Evolutionary conservation across 2,797 vertebrate genomes (phyloP), one percentile per base, ranked within the genome.

Genomic region (Spatula versicolor): DNA sequence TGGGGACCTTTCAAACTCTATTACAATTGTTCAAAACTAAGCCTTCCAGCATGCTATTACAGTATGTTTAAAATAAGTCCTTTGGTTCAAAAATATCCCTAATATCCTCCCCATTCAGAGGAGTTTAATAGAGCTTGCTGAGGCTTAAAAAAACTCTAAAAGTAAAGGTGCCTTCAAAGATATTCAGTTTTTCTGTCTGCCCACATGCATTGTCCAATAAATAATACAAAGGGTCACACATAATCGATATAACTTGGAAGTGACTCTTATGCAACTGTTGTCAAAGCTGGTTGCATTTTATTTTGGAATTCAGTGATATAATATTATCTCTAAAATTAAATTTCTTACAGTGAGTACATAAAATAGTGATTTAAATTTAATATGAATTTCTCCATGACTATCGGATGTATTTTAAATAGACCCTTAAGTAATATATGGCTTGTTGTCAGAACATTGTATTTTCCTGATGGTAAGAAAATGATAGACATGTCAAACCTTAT

Each of bases 391-490:
- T 78, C 12, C 48, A 15, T 45, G 25, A 43, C 17, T 54, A 17
- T 17, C 11, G 37, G 14, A 6, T 7, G 3, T 54, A 28, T 73
- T 86, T 60, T 74, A 81, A 58, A 48, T 55, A 60, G 46, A 6
- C 0, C 1, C 5, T 60, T 58, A 75, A 81, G 45, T 86, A 83
- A 72, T 45, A 54, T 6, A 18, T 2, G 3, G 1, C 3, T 13
- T 39, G 6, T 45, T 37, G 6, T 16, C 73, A n/a, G 11, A 90
- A 67, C 7, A 11, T 2, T 43, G 74, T 52, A 8, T 43, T 68
- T 58, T 81, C 26, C 8, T 64, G 35, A 54, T 60, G 13, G 30
- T 50, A 52, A 79, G 22, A 3, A 31, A 45, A 46, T 1, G 2
- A 11, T 33, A 37, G 18, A 23, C 3, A 7, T 16, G 23, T 39